Evolutionary conservation across 2,797 vertebrate genomes (phyloP), one percentile per base, ranked within the genome.

Genomic region (Chlorospingus flavigularis): DNA sequence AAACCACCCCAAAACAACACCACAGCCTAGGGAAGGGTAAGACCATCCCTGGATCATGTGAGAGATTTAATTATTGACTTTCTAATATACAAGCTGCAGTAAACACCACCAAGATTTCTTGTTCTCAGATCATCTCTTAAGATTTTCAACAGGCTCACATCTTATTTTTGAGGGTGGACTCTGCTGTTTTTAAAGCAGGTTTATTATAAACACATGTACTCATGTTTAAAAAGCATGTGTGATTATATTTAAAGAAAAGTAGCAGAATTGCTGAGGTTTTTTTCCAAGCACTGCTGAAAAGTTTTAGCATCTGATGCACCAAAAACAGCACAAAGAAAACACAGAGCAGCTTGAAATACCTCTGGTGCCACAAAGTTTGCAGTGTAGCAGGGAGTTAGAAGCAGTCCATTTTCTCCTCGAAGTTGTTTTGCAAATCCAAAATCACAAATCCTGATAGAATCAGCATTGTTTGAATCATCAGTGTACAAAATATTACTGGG

Each of bases 281-380:
- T 48, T 33, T 12, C 67, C 4, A 54, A 87, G 43, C 47, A 70
- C 3, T 72, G 31, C 25, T 74, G 42, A 24, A 20, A 82, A 37
- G 55, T 43, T 65, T 19, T 65, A 73, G 61, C 61, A 75, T 39
- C 63, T n/a, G 17, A 87, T 13, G 17, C n/a, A 89, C 25, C 50
- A 77, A 81, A 82, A 94, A 14, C 28, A 71, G 11, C 9, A 55
- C 1, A 67, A 33, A 39, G 20, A 74, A 86, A 77, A 45, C 3
- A 45, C 9, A 43, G 3, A 17, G 17, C 28, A 70, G 85, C 47
- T 91, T 76, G 92, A 91, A 60, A 73, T 97, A 99, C 99, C 99
- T 99, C 99, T 89, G 99, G 99, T 65, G 99, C 99, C 94, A 99
- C 99, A 68, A 99, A 99, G 97, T 99, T 99, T 92, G 99, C 99